phyloP scores from a whole-genome alignment of 1,140 invertebrate genomes.

The Sweltsa coloradensis region DNA sequence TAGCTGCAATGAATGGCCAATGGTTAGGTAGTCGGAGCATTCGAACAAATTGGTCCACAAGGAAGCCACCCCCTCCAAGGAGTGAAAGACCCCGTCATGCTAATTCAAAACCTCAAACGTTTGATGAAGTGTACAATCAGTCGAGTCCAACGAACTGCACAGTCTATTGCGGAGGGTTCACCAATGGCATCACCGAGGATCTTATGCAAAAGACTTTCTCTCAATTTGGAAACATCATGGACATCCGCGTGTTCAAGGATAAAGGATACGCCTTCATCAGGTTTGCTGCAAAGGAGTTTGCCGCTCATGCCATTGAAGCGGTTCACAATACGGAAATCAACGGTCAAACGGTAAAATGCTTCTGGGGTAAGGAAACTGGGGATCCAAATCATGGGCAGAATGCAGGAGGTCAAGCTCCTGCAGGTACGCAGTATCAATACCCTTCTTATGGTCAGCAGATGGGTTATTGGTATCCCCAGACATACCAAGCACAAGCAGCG shows the following conservation, averaged over 20 bases:
- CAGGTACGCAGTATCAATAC: conserved; percentile 47
- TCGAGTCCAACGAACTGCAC: conserved; percentile 97
- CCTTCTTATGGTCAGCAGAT: conserved; percentile 58
- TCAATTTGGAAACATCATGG: conserved; percentile 88
- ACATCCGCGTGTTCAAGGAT: conserved; percentile 96
- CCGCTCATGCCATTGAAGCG: conserved; percentile 91
- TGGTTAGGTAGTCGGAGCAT: conserved; percentile 97
- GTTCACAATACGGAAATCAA: conserved; percentile 95
- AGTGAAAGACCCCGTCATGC: conserved; percentile 24
- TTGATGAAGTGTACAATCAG: conserved; percentile 84
- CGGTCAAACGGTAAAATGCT: conserved; percentile 94
- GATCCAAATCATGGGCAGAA: conserved; percentile 49
- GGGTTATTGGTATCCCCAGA: conserved; percentile 69
- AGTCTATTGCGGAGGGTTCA: conserved; percentile 96
- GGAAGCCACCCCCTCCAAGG: conserved; percentile 79
- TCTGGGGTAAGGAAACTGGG: conserved; percentile 94
- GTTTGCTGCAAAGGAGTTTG: conserved; percentile 93
- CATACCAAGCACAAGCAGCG: conserved; percentile 44
- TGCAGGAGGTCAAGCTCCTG: conserved; percentile 28
- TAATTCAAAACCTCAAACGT: conserved; percentile 43
- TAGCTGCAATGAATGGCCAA: conserved; percentile 96
- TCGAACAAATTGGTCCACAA: conserved; percentile 98
- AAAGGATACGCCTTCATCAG: conserved; percentile 99
- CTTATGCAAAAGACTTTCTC: conserved; percentile 91
- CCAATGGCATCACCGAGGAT: conserved; percentile 87